Percentiles rank a stretch among this genome's conserved stretches.
phyloP scores from a whole-genome alignment of 1,140 invertebrate genomes.

The Drosophila tani region DNA sequence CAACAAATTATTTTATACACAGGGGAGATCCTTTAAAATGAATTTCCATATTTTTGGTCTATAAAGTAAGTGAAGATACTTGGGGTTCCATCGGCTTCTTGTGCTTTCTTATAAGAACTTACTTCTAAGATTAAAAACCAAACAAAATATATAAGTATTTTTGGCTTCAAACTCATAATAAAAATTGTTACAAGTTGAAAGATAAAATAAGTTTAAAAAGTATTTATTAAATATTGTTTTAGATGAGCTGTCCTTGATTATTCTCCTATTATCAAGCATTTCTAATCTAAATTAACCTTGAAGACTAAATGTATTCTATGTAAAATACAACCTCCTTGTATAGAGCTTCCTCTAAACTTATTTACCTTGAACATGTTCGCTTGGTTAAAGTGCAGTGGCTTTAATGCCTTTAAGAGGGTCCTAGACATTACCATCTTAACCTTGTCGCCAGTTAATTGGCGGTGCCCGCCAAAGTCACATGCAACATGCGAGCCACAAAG shows the following conservation, averaged over 20 bases:
- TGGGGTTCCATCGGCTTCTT: background rate
- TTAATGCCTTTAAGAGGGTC: conserved; percentile 8
- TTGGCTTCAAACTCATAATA: too few relatives aligned
- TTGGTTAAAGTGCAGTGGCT: conserved; percentile 2
- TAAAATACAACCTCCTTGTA: background rate
- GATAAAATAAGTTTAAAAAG: too few relatives aligned
- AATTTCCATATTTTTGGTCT: background rate
- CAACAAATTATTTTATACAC: background rate
- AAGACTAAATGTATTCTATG: too few relatives aligned
- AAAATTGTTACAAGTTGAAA: too few relatives aligned
- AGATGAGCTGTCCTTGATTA: background rate
- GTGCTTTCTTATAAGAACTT: background rate
- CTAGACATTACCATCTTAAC: conserved; percentile 67
- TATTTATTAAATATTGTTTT: too few relatives aligned
- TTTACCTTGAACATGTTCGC: conserved; percentile 7
- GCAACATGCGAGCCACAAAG: conserved; percentile 53
- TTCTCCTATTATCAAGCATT: background rate
- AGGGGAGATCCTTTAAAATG: background rate
- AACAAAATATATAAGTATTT: too few relatives aligned
- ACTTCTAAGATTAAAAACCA: too few relatives aligned
- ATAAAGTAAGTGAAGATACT: background rate
- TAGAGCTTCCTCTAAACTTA: background rate
- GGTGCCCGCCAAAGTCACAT: conserved; percentile 60
- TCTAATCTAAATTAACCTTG: background rate
- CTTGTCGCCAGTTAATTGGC: conserved; percentile 78